Evolutionary conservation across 2,888 invertebrate species (phyloP), one percentile per base, ranked within the genome.

Genomic region (Pilophorus perplexus): DNA sequence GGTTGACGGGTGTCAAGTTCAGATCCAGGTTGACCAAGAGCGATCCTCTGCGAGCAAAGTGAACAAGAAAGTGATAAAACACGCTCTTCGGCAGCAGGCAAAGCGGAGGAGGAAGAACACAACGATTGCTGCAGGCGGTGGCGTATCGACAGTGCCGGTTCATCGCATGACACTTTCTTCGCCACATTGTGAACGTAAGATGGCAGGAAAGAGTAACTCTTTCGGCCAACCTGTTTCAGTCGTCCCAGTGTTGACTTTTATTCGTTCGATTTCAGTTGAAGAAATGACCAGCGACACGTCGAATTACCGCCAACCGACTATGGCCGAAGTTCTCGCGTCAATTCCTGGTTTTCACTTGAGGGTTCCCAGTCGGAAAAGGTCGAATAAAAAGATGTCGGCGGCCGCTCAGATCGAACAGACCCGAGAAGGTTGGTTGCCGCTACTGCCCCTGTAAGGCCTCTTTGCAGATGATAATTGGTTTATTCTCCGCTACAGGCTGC

Each of bases 361-460:
- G 77, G 90, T 90, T 75, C 77, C 79, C 46, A 88, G 88, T 59
- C 79, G 89, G 67, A 88, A 90, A 76, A 80, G 89, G 69, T 88
- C 88, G 69, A 86, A 87, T 69, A 90, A 92, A 76, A 90, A 91
- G 77, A 79, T 93, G 72, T 92, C 93, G 37, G 89, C 91, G 69
- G 93, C 94, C 46, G 94, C 94, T 71, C 94, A 95, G 79, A 80
- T 95, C 71, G 93, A 93, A 75, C 91, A 93, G 79, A 91, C 91
- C 42, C 89, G 89, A 79, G 93, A 94, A 79, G 62, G 62, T 62
- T 2, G 2, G 62, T 62, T 22, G 12, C 12, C 2, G 23, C 6
- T 46, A 23, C 1, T n/a, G n/a, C n/a, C n/a, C n/a, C n/a, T n/a
- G n/a, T n/a, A n/a, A n/a, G n/a, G n/a, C n/a, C n/a, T n/a, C n/a